Evolutionary conservation across 2,888 invertebrate species (phyloP).

Genomic region (Nemurella pictetii): DNA sequence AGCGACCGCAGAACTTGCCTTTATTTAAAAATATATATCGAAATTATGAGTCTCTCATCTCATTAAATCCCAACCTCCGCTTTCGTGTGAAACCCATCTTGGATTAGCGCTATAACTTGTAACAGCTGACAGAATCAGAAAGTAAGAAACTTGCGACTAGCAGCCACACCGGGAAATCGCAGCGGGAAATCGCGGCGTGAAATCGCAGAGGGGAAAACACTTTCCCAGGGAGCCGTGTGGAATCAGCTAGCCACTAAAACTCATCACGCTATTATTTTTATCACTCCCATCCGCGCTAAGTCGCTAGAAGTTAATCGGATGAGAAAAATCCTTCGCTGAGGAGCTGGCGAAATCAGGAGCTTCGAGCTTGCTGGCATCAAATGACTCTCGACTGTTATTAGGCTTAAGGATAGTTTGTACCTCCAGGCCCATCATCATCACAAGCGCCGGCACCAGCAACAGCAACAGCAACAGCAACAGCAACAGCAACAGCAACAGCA

Average conservation of each 20-base stretch:
- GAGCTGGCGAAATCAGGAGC: background rate
- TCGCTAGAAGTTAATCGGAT: slow-evolving; percentile 32
- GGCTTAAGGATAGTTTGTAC: background rate
- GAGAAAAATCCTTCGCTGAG: slow-evolving; percentile 6
- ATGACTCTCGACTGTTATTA: background rate
- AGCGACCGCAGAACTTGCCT: background rate
- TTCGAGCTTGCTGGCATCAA: background rate
- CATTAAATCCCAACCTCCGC: background rate
- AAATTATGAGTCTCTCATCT: background rate
- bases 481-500: background rate
- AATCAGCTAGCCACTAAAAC: slow-evolving; percentile 25
- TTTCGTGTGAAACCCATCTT: slow-evolving; percentile 24
- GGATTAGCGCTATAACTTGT: slow-evolving; percentile 41
- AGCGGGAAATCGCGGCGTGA: too few species aligned
- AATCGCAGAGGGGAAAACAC: background rate
- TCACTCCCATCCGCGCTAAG: slow-evolving; percentile 31
- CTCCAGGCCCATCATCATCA: background rate
- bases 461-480: too few species aligned
- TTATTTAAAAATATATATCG: background rate
- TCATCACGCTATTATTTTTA: slow-evolving; percentile 29
- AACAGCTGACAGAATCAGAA: slow-evolving; percentile 39
- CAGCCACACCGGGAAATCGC: background rate
- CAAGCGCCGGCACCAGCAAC: too few species aligned
- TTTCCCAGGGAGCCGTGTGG: background rate
- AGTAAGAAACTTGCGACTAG: slow-evolving; percentile 4